Evolutionary conservation across 2,797 vertebrate species (phyloP), one percentile per base, ranked within the genome.

Genomic region (Okamejei kenojei): DNA sequence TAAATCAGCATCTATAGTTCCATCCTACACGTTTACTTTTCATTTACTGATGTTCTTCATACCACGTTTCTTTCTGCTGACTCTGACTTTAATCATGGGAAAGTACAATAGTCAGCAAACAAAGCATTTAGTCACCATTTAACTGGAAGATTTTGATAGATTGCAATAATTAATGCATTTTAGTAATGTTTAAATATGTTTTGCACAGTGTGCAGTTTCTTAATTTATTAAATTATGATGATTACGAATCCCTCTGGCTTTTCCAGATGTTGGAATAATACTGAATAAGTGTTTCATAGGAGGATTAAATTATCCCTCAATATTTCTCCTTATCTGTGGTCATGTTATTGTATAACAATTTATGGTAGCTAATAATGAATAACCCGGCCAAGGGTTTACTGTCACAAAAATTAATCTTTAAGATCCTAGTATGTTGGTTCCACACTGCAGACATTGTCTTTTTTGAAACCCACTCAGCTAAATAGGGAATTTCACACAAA

Each of bases 181-280:
- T 38, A 74, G 88, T 74, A 29, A 38, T 74, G 68, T 11, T 91
- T 74, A 91, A 19, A 54, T 74, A 2, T 54, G 29, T 90, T n/a
- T 91, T 74, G 71, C 38, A 29, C 29, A 32, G 13, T 11, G 26
- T 54, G 26, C 45, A 19, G 13, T 45, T 92, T 92, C 35, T 88
- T 88, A 65, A 88, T 88, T 78, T 68, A 13, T 76, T 54, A 54
- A 45, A 17, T 74, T 76, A 76, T 54, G 35, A 23, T 76, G 54
- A 92, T 92, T 76, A 45, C 13, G 7, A 45, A 76, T 74, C 38
- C 71, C 38, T 73, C 35, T 45, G 73, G 71, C 71, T 92, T 29
- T 92, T 92, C 90, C 73, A 92, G 90, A 92, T 92, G 71, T 92
- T 92, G 90, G 45, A 92, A 92, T 74, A 29, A 58, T 11, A 38